phyloP scores from a whole-genome alignment of 2,797 vertebrate genomes.

The Tapera naevia region DNA sequence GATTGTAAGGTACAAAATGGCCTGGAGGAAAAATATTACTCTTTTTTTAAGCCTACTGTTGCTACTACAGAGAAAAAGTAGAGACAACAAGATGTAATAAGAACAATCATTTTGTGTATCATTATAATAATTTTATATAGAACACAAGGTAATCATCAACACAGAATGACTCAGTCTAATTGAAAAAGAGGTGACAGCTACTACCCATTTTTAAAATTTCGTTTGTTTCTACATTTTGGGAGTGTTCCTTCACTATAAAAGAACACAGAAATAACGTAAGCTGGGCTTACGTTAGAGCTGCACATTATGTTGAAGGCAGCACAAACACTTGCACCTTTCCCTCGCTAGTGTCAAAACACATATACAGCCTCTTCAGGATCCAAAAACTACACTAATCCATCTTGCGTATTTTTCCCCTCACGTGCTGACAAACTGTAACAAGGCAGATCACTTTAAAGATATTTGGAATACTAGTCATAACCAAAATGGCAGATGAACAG shows the following conservation, averaged over 20 bases:
- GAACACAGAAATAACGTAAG: background rate
- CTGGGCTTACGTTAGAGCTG: no score
- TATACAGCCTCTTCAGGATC: conserved; percentile 35
- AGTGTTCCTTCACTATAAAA: background rate
- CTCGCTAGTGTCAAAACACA: conserved; percentile 4
- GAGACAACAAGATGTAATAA: background rate
- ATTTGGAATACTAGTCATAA: conserved; percentile 38
- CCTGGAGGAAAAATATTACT: background rate
- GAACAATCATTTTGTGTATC: background rate
- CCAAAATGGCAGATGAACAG: conserved; percentile 32
- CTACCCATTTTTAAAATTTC: background rate
- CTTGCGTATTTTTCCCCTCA: background rate
- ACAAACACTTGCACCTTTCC: conserved; percentile 1
- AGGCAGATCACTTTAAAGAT: conserved; percentile 8
- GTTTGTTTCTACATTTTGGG: conserved; percentile 6
- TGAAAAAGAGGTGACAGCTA: background rate
- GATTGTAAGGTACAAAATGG: background rate
- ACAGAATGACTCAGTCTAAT: background rate
- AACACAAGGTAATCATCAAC: background rate
- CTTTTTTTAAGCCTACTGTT: background rate
- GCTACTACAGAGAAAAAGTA: background rate
- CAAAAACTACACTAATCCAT: conserved; percentile 45
- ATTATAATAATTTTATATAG: background rate
- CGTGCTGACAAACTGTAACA: conserved; percentile 29
- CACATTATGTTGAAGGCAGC: conserved; percentile 27